Evolutionary conservation across 2,888 invertebrate genomes (phyloP).

Genomic region (Acleris emargana): DNA sequence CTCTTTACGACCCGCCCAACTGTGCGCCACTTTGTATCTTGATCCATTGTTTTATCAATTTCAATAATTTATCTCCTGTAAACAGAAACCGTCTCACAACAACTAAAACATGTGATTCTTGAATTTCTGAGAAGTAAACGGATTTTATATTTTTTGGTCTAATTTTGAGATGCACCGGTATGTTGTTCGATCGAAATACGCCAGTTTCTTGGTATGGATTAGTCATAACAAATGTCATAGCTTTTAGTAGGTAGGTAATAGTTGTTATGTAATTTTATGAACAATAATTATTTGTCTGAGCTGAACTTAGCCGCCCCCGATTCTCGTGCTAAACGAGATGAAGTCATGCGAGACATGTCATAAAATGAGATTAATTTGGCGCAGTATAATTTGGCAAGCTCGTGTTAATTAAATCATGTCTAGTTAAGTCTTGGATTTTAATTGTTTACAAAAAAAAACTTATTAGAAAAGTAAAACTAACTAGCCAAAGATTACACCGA

Average conservation of each 20-base stretch:
- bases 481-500: background rate
- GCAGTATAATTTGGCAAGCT: no score
- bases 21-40: conserved; percentile 76
- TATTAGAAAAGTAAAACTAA: background rate
- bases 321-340: no score
- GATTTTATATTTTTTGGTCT: conserved; percentile 36
- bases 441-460: background rate
- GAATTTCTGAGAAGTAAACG: conserved; percentile 61
- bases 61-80: conserved; percentile 79
- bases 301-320: no score
- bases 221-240: no score
- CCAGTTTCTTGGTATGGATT: background rate
- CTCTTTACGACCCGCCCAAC: conserved; percentile 79
- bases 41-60: conserved; percentile 81
- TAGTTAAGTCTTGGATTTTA: no score
- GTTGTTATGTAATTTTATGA: no score
- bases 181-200: conserved; percentile 3
- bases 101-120: conserved; percentile 66
- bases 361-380: no score
- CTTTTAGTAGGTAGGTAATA: no score
- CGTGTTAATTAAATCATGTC: no score
- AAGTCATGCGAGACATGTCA: no score
- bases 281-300: no score
- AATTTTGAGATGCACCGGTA: conserved; percentile 11
- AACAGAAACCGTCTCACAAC: conserved; percentile 73